Percentiles rank a stretch among this genome's conserved stretches.
phyloP scores from a whole-genome alignment of 2,797 vertebrate genomes.

The Syndactyla subalaris region DNA sequence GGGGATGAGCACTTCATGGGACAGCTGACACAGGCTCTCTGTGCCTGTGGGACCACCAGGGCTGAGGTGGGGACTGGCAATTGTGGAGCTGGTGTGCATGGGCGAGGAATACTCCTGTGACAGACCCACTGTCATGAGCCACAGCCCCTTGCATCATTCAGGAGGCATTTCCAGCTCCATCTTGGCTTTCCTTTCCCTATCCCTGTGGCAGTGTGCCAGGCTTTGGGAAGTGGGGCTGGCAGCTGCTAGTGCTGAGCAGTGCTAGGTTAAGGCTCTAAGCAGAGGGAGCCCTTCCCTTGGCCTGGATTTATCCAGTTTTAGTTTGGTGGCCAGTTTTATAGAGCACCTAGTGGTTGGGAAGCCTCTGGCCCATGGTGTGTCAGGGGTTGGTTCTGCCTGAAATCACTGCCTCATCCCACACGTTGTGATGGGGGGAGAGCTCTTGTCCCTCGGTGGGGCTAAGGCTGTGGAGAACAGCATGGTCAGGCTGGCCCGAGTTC shows the following conservation, averaged over 20 bases:
- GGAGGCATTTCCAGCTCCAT: not conserved
- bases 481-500: not conserved
- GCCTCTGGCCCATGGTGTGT: rapidly evolving
- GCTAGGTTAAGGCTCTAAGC: rapidly evolving
- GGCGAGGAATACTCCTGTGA: not conserved
- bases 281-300: not conserved
- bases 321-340: not conserved
- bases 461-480: not conserved
- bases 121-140: rapidly evolving
- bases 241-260: not conserved
- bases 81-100: not conserved
- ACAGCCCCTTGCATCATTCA: rapidly evolving
- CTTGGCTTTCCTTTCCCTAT: not conserved
- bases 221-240: not conserved
- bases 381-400: not conserved
- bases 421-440: not conserved
- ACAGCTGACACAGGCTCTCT: not conserved
- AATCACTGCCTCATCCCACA: not conserved
- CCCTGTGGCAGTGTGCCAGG: not conserved
- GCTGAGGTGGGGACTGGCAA: not conserved
- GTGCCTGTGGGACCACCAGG: not conserved
- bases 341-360: not conserved
- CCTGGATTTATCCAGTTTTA: not conserved
- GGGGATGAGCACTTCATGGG: not conserved
- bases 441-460: not conserved